Conservation (phyloP, 92 coral and sea anemone species). For the Porites divaricata region DNA sequence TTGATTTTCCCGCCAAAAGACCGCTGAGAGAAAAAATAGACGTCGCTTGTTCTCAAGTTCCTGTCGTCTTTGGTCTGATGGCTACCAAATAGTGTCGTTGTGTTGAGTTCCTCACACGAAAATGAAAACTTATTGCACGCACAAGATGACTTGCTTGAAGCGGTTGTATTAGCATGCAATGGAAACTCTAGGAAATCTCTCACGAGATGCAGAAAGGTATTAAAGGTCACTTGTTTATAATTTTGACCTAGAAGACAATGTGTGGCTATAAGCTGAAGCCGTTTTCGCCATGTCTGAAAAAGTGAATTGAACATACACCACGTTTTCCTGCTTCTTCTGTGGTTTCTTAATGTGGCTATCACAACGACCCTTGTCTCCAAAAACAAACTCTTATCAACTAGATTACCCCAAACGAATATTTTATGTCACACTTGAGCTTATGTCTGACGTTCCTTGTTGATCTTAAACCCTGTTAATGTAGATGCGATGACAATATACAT, state of each 20-base stretch:
- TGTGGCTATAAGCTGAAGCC: neutral
- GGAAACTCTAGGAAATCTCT: neutral
- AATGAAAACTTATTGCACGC: neutral
- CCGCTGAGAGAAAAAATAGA: constrained; percentile 2
- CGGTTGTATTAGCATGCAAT: constrained; percentile 5
- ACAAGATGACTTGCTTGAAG: neutral
- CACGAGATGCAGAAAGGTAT: constrained; percentile 17
- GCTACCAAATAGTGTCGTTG: neutral
- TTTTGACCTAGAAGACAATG: neutral
- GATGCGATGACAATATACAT: no score
- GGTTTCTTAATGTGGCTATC: neutral
- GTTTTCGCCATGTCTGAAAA: neutral
- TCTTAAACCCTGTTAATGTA: neutral
- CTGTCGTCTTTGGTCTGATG: neutral
- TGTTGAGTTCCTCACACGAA: constrained; percentile 2
- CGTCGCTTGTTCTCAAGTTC: neutral
- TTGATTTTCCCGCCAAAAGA: constrained; percentile 24
- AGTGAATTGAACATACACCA: neutral
- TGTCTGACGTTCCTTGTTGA: neutral
- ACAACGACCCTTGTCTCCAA: neutral
- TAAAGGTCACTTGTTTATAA: neutral
- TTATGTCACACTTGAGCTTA: neutral
- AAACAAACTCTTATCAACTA: no score
- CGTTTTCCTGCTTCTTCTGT: neutral
- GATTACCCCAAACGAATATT: neutral